Conservation (phyloP, 1,140 invertebrate genomes). For the Ceratitis capitata region DNA sequence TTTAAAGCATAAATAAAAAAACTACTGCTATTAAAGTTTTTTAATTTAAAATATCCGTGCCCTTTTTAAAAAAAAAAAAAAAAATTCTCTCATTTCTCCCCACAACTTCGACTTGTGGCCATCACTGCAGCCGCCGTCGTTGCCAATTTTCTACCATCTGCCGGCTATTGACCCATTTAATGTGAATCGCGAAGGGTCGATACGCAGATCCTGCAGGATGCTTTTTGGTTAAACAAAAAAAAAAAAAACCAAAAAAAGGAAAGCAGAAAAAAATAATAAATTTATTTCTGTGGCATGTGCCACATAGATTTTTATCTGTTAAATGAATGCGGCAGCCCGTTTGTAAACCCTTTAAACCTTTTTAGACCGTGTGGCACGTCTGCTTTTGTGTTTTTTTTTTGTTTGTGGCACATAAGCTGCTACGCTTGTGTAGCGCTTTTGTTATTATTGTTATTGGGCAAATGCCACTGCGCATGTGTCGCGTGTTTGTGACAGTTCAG, state of each 20-base stretch:
- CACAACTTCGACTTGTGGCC: not conserved
- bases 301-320: conserved; percentile 12
- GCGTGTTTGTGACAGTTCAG: not conserved
- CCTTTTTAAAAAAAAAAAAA: too few species aligned
- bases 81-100: not conserved
- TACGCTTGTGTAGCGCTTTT: not conserved
- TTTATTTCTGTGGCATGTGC: conserved; percentile 33
- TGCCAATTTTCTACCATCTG: not conserved
- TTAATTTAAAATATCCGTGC: not conserved
- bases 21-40: not conserved
- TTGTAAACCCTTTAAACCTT: not conserved
- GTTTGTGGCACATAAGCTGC: not conserved
- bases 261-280: too few species aligned
- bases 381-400: not conserved
- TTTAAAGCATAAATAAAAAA: conserved; percentile 21
- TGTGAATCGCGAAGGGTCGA: not conserved
- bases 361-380: not conserved
- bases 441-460: not conserved
- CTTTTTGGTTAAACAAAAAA: not conserved
- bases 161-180: conserved; percentile 2
- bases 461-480: conserved; percentile 20
- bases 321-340: not conserved
- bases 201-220: conserved; percentile 4
- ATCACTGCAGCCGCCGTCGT: not conserved
- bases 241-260: not conserved